Evolutionary conservation across 1,140 invertebrate genomes (phyloP).

Genomic region (Arctopsyche grandis): DNA sequence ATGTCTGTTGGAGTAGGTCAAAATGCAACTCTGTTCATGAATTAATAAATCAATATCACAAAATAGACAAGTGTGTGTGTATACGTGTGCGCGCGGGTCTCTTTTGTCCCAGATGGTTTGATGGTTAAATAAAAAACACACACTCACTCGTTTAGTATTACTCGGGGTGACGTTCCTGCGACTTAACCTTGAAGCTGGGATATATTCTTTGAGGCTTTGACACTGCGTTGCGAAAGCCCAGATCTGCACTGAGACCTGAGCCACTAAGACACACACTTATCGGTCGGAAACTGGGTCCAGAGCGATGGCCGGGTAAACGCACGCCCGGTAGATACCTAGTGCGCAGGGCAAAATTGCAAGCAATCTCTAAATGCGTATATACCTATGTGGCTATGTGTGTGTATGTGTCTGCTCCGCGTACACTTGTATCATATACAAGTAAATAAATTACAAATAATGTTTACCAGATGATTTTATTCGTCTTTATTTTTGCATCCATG

Average conservation of each 20-base stretch:
- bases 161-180: no score
- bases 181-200: no score
- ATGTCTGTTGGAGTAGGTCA: not conserved
- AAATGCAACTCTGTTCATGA: not conserved
- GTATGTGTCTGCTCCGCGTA: not conserved
- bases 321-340: not conserved
- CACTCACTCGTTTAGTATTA: no score
- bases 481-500: no score
- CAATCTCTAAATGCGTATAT: not conserved
- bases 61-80: no score
- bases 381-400: not conserved
- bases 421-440: no score
- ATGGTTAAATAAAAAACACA: no score
- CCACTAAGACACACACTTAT: not conserved
- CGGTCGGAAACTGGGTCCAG: conserved; percentile 39
- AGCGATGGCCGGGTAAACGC: conserved; percentile 13
- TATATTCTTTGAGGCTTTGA: not conserved
- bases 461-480: no score
- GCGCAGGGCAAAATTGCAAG: conserved; percentile 20
- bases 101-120: no score
- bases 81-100: no score
- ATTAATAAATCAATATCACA: not conserved
- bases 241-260: conserved; percentile 11
- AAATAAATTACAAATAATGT: no score
- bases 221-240: not conserved